Conservation (phyloP, 2,888 invertebrate genomes). For the Plutella xylostella region DNA sequence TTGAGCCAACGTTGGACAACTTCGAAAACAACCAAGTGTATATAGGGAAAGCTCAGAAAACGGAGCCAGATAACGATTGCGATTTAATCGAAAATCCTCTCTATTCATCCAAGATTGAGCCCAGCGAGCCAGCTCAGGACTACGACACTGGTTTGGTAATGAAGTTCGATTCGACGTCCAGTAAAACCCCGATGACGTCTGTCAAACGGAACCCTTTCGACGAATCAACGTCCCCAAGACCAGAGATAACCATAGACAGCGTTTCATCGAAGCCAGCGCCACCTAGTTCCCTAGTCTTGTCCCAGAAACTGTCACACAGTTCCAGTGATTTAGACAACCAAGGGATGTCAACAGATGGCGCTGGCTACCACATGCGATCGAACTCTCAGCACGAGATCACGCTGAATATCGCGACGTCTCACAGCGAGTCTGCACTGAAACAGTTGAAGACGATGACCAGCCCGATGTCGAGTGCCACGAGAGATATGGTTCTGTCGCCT, state of each 20-base stretch:
- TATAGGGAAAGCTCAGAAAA: slow-evolving; percentile 38
- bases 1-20: slow-evolving; percentile 62
- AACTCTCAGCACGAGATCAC: slow-evolving; percentile 76
- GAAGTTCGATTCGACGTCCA: slow-evolving; percentile 34
- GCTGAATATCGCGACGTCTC: slow-evolving; percentile 79
- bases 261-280: slow-evolving; percentile 51
- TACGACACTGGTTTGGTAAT: slow-evolving; percentile 77
- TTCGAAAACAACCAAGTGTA: slow-evolving; percentile 62
- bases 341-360: slow-evolving; percentile 21
- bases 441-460: slow-evolving; percentile 76
- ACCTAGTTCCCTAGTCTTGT: slow-evolving; percentile 65
- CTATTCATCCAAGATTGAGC: slow-evolving; percentile 61
- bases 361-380: slow-evolving; percentile 52
- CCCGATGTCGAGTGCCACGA: slow-evolving; percentile 73
- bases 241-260: slow-evolving; percentile 56
- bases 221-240: slow-evolving; percentile 63
- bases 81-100: slow-evolving; percentile 57
- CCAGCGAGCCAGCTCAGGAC: slow-evolving; percentile 60
- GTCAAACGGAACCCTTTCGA: slow-evolving; percentile 54
- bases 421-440: slow-evolving; percentile 83
- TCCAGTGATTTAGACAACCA: slow-evolving; percentile 73
- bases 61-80: slow-evolving; percentile 45
- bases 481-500: slow-evolving; percentile 77
- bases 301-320: slow-evolving; percentile 77
- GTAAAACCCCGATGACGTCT: slow-evolving; percentile 45